phyloP scores from a whole-genome alignment of 2,113 vertebrate genomes.

The Psittacus erithacus region DNA sequence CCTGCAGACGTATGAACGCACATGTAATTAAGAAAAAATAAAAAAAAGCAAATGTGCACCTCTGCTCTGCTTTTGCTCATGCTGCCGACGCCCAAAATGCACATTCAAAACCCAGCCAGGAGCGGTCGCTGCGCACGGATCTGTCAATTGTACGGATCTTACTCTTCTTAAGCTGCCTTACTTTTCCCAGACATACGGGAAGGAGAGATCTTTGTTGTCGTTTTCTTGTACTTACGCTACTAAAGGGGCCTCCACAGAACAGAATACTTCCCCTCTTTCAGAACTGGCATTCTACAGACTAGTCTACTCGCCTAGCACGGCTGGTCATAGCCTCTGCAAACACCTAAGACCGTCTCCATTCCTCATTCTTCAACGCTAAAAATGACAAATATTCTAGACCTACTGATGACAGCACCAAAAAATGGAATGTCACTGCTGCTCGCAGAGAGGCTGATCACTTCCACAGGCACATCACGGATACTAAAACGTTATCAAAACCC shows the following conservation, averaged over 20 bases:
- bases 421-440: rapidly evolving
- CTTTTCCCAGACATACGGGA: not conserved
- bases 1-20: rapidly evolving
- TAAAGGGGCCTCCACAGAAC: not conserved
- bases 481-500: rapidly evolving
- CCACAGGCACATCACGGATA: not conserved
- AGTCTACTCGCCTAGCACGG: not conserved
- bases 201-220: not conserved
- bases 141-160: rapidly evolving
- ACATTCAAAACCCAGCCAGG: not conserved
- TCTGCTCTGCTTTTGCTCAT: not conserved
- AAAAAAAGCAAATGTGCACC: not conserved
- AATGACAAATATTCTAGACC: not conserved
- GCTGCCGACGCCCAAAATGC: not conserved
- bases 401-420: not conserved
- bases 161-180: too few species aligned
- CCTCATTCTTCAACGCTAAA: not conserved
- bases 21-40: not conserved
- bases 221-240: rapidly evolving
- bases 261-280: not conserved
- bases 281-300: not conserved
- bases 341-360: not conserved
- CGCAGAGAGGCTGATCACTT: not conserved
- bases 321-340: not conserved
- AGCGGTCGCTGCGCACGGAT: not conserved